Conservation (phyloP, 1,140 invertebrate genomes). For the Calliopsis andreniformis region DNA sequence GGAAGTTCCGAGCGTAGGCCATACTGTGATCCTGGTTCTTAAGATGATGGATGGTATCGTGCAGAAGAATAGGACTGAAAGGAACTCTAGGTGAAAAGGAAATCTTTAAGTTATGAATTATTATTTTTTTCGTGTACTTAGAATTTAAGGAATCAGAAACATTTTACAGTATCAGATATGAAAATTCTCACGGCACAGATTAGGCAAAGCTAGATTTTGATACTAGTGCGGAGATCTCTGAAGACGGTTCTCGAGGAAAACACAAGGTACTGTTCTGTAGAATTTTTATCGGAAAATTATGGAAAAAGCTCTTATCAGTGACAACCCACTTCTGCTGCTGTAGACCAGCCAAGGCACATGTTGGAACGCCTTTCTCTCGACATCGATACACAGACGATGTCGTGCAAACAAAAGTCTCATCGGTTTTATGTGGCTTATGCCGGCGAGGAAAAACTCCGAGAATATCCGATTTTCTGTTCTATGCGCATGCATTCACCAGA, state of each 20-base stretch:
- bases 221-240: neutral
- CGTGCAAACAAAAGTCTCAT: conserved; percentile 60
- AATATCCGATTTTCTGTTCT: conserved; percentile 47
- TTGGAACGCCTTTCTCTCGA: conserved; percentile 20
- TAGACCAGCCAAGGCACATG: neutral
- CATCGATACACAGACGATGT: conserved; percentile 45
- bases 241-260: neutral
- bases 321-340: neutral
- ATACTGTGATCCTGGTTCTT: too few species aligned
- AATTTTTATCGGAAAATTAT: conserved; percentile 18
- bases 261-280: neutral
- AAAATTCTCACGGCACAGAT: too few species aligned
- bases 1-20: too few species aligned
- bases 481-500: conserved; percentile 3
- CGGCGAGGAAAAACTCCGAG: conserved; percentile 45
- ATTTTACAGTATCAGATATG: too few species aligned
- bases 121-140: too few species aligned
- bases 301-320: neutral
- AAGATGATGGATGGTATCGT: too few species aligned
- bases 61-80: too few species aligned
- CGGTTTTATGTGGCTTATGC: conserved; percentile 51
- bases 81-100: too few species aligned
- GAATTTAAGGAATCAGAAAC: too few species aligned
- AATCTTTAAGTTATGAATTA: too few species aligned
- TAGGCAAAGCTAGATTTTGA: neutral